phyloP scores from a whole-genome alignment of 1,140 invertebrate species.

The Mizuhopecten yessoensis region DNA sequence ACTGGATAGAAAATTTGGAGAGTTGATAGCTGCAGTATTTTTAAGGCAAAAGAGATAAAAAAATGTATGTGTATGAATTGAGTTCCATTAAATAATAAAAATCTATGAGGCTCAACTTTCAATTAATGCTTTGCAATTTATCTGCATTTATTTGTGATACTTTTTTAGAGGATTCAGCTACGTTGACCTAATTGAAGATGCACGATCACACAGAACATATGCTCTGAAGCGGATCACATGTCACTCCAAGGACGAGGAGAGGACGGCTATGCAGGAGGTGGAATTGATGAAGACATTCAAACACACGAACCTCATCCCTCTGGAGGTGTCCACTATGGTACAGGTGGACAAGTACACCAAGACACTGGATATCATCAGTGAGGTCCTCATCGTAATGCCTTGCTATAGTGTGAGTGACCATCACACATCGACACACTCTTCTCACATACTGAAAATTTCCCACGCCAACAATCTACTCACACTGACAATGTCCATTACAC shows the following conservation, averaged over 20 bases:
- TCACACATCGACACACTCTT: too few species aligned
- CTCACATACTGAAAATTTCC: too few species aligned
- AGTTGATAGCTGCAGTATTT: too few species aligned
- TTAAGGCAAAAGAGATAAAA: too few species aligned
- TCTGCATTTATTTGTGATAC: conserved; percentile 47
- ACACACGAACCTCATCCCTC: conserved; percentile 91
- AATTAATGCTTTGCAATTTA: conserved; percentile 13
- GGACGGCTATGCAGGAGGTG: conserved; percentile 89
- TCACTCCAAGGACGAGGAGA: conserved; percentile 91
- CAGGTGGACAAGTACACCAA: conserved; percentile 72
- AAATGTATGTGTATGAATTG: too few species aligned
- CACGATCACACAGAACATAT: conserved; percentile 88
- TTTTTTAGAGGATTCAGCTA: conserved; percentile 91
- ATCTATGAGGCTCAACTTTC: not conserved
- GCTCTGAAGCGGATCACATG: conserved; percentile 93
- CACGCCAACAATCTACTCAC: too few species aligned
- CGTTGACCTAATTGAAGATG: conserved; percentile 91
- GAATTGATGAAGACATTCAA: conserved; percentile 89
- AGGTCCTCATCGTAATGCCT: conserved; percentile 91
- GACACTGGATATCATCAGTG: conserved; percentile 84
- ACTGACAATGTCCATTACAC: too few species aligned
- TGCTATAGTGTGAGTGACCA: conserved; percentile 88
- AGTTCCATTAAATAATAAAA: too few species aligned
- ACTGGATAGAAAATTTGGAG: too few species aligned
- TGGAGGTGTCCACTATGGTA: conserved; percentile 88